Base-by-base conservation (phyloP, 2,888 invertebrate species). In the Pyrochroa serraticornis region DNA sequence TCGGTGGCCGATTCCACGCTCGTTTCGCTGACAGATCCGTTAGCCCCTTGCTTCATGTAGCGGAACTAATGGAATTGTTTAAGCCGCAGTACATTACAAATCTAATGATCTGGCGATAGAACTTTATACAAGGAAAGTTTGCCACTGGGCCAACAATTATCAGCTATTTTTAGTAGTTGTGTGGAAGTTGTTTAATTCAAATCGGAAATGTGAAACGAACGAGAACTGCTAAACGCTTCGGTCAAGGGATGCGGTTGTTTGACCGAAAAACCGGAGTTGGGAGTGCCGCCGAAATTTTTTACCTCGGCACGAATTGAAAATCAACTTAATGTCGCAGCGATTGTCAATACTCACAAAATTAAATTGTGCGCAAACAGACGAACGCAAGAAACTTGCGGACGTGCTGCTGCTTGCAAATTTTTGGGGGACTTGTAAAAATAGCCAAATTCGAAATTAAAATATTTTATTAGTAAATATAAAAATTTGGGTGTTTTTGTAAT, bases 11-110 rank as follows among this genome's bases (percentile, higher is more conserved):
- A 38, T 32, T 42, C 47, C 42, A 57, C 31, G 47, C 46, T 44
- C 56, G 56, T 67, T 67, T 59, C 61, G 64, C 64, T 71, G 71
- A 70, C 70, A 71, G 70, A 61, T 65, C 63, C 66, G 67, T 67
- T 71, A 67, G 66, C 65, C 64, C 66, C 36, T 57, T 65, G 72
- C 63, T 71, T 69, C 72, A 73, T 73, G 71, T 75, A 71, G 66
- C 63, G 73, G 73, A 73, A 74, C 72, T 74, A 75, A 75, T 75
- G 71, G 71, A 73, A 74, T 74, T 74, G 73, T 74, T 73, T 68
- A 70, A 71, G 71, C 69, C 70, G 72, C 73, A 73, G 70, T 72
- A 71, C 73, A 73, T 74, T 74, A 71, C 71, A 68, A 72, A 74
- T 74, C 71, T 74, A 73, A 75, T 75, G 74, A 74, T 61, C 68